phyloP scores from a whole-genome alignment of 2,888 invertebrate genomes.

The Malthinus seriepunctatus region DNA sequence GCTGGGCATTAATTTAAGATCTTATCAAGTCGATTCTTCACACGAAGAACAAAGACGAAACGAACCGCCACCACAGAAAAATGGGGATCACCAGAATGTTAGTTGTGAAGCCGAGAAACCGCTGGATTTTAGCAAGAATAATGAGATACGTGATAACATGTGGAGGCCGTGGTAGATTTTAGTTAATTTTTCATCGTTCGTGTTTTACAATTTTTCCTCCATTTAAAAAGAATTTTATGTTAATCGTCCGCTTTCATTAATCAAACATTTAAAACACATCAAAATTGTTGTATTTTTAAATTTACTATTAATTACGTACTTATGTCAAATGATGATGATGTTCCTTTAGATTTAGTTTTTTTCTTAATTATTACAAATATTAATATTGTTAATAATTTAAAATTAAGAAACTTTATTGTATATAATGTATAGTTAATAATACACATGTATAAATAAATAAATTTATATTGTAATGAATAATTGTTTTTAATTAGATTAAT shows the following conservation, averaged over 20 bases:
- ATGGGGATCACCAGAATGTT: slow-evolving; percentile 33
- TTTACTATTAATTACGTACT: background rate
- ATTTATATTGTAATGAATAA: too few relatives aligned
- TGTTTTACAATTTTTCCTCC: slow-evolving; percentile 13
- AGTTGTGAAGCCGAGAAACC: slow-evolving; percentile 53
- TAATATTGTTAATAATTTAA: background rate
- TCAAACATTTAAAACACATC: background rate
- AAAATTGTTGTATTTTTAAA: background rate
- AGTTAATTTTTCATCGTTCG: slow-evolving; percentile 12
- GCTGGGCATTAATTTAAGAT: slow-evolving; percentile 51
- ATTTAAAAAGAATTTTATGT: background rate
- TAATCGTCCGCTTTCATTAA: background rate
- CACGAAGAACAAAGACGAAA: slow-evolving; percentile 30
- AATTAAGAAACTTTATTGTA: background rate
- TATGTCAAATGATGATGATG: background rate
- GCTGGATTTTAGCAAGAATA: slow-evolving; percentile 57
- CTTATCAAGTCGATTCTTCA: slow-evolving; percentile 38
- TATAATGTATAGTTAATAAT: background rate
- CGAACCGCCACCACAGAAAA: slow-evolving; percentile 18
- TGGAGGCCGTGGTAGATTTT: slow-evolving; percentile 58
- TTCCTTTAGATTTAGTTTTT: slow-evolving; percentile 9
- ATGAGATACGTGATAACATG: slow-evolving; percentile 56
- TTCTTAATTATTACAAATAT: background rate
- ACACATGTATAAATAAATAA: too few relatives aligned
- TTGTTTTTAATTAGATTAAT: too few relatives aligned